phyloP scores from a whole-genome alignment of 2,113 vertebrate genomes.

The Anseranas semipalmata region DNA sequence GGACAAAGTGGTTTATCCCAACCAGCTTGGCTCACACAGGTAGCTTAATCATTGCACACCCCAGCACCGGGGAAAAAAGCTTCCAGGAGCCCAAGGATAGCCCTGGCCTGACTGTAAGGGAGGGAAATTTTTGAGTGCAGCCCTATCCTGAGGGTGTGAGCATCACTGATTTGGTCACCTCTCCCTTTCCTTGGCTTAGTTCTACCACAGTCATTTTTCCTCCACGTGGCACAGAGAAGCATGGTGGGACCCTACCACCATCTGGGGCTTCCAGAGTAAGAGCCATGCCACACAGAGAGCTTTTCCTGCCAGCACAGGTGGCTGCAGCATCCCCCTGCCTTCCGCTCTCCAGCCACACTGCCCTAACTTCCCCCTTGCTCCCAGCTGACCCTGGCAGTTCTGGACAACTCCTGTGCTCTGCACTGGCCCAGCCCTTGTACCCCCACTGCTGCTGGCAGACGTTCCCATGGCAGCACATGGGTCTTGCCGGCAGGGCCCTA shows the following conservation, averaged over 20 bases:
- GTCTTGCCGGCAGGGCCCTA: neutral
- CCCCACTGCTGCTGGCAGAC: neutral
- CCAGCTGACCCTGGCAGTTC: neutral
- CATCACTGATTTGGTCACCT: neutral
- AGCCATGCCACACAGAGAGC: neutral
- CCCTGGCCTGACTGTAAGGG: too few species aligned
- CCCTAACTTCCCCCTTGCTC: neutral
- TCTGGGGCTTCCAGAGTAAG: neutral
- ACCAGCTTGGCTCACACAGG: neutral
- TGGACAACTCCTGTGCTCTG: neutral
- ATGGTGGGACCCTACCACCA: neutral
- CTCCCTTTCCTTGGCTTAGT: neutral
- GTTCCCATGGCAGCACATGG: neutral
- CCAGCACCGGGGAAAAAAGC: neutral
- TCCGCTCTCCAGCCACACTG: neutral
- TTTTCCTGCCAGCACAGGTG: neutral
- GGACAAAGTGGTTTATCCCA: neutral
- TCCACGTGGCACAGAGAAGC: neutral
- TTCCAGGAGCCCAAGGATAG: neutral
- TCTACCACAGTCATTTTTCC: neutral
- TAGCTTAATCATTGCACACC: neutral
- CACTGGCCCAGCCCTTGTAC: neutral
- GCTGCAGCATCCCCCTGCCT: neutral
- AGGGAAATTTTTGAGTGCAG: neutral
- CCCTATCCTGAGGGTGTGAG: neutral